Percentiles rank a stretch among this genome's conserved stretches.
Conservation (phyloP, 2,797 vertebrate genomes). For the Syncerus caffer region DNA sequence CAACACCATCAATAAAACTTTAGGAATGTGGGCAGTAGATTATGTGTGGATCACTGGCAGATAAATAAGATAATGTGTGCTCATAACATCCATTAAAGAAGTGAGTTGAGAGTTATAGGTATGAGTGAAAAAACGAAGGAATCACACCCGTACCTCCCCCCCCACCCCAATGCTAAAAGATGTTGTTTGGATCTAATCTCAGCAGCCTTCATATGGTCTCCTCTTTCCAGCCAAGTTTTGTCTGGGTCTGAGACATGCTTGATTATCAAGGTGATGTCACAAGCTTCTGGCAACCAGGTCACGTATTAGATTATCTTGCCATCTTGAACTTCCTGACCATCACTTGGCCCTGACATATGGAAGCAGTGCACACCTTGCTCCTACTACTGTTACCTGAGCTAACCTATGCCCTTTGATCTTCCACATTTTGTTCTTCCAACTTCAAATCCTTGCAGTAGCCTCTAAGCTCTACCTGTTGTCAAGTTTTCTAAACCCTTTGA, state of each 20-base stretch:
- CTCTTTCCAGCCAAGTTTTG: background rate
- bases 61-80: background rate
- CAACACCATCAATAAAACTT: background rate
- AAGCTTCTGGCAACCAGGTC: constrained; percentile 1
- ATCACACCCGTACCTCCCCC: background rate
- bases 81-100: background rate
- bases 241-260: constrained; percentile 53
- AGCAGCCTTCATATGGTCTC: background rate
- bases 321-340: constrained; percentile 64
- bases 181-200: background rate
- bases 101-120: background rate
- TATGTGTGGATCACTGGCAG: background rate
- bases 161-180: background rate
- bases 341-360: constrained; percentile 60
- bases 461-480: background rate
- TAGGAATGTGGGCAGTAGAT: background rate
- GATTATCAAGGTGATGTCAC: constrained; percentile 56
- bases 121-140: background rate
- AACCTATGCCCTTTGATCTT: background rate
- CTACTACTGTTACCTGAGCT: background rate
- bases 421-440: background rate
- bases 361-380: constrained; percentile 47
- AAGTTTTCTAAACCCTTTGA: background rate
- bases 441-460: background rate
- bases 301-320: constrained; percentile 47